These are phyloP conservation scores for Oxyscelio sp. DNA, from an alignment of 2,888 invertebrate genomes.

Conservation along the genomic window DNA sequence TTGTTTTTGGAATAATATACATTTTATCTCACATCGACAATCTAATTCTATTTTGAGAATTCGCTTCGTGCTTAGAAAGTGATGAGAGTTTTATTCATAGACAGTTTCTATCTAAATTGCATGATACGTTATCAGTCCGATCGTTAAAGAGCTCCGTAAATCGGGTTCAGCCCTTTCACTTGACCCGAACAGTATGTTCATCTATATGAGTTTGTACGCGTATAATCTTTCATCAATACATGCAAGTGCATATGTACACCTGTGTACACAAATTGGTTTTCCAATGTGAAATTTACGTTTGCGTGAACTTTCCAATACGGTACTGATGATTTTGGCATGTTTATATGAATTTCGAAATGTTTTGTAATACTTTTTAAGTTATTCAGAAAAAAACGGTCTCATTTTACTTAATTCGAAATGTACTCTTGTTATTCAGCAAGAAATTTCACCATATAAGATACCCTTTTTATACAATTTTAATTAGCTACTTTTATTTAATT, in stretches of 20 bases:
- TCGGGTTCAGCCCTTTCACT: constrained; percentile 72
- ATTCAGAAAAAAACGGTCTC: too few relatives aligned
- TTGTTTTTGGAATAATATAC: constrained; percentile 29
- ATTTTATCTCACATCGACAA: constrained; percentile 16
- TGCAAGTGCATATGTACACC: constrained; percentile 45
- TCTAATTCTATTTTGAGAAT: constrained; percentile 59
- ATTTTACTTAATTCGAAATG: too few relatives aligned
- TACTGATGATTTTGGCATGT: constrained; percentile 56
- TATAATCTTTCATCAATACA: constrained; percentile 56
- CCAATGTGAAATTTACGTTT: constrained; percentile 63
- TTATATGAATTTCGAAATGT: constrained; percentile 46
- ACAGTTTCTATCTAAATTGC: constrained; percentile 72
- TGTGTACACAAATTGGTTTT: constrained; percentile 60
- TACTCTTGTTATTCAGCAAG: too few relatives aligned
- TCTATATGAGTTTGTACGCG: constrained; percentile 54
- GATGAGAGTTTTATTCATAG: constrained; percentile 68
- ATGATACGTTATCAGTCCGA: constrained; percentile 68
- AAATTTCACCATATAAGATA: too few relatives aligned
- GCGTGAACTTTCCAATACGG: constrained; percentile 58
- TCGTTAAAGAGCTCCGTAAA: constrained; percentile 69
- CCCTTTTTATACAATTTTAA: too few relatives aligned
- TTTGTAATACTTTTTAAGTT: too few relatives aligned
- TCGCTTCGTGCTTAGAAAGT: constrained; percentile 66
- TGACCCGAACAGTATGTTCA: constrained; percentile 69
- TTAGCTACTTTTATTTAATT: too few relatives aligned